These are phyloP conservation scores for Antechinus stuartii DNA, from an alignment of 2,113 vertebrate species.

Conservation along the genomic window DNA sequence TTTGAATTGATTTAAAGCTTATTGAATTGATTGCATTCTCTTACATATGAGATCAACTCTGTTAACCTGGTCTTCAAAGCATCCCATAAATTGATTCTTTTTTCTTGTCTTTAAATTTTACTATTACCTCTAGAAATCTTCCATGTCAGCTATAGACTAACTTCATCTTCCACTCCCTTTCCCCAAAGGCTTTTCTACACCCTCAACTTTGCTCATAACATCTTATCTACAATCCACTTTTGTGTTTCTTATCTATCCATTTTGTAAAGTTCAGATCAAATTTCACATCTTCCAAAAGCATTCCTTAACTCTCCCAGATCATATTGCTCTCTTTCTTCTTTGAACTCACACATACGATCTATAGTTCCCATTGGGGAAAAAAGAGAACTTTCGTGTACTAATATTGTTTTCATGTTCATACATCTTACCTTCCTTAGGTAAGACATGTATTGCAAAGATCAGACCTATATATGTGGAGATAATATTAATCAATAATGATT, in stretches of 20 bases:
- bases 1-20: neutral
- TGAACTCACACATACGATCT: too few relatives aligned
- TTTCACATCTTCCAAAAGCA: neutral
- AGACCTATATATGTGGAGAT: neutral
- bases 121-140: neutral
- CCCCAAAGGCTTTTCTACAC: neutral
- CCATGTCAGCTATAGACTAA: neutral
- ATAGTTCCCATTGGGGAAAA: too few relatives aligned
- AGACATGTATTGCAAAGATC: too few relatives aligned
- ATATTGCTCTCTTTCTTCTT: neutral
- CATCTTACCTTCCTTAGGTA: neutral
- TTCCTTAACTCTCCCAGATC: neutral
- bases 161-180: too few relatives aligned
- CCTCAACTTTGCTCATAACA: neutral
- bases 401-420: too few relatives aligned
- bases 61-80: neutral
- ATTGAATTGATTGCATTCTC: neutral
- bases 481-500: neutral
- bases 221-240: neutral
- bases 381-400: too few relatives aligned
- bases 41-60: neutral
- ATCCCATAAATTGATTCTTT: neutral
- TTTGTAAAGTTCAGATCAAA: neutral
- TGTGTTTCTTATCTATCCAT: neutral
- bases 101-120: neutral